phyloP scores from a whole-genome alignment of 2,113 vertebrate species.

The Lasiurus cinereus region DNA sequence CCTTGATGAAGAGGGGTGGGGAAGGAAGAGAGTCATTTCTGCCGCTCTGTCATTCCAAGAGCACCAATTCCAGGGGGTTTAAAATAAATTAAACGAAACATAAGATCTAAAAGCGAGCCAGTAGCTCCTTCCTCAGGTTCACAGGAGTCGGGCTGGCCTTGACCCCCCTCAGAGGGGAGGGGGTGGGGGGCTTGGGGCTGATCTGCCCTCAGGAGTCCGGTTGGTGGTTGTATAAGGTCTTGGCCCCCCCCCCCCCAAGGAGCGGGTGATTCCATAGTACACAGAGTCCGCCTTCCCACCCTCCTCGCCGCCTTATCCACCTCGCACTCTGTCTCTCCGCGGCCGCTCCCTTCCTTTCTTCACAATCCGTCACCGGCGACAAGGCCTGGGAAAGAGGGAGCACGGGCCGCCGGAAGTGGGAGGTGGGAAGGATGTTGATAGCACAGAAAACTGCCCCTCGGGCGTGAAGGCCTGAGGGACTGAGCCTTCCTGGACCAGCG shows the following conservation, averaged over 20 bases:
- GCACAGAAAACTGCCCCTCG: neutral
- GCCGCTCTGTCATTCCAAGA: neutral
- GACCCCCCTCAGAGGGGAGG: neutral
- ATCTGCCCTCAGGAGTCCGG: neutral
- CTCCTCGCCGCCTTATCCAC: neutral
- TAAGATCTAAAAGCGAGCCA: slow-evolving; percentile 7
- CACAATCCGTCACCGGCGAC: neutral
- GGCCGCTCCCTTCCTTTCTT: neutral
- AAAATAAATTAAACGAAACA: neutral
- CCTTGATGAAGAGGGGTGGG: neutral
- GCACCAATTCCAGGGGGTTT: neutral
- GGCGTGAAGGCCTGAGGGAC: neutral
- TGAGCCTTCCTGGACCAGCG: neutral
- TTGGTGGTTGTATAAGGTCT: neutral
- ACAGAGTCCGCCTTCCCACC: neutral
- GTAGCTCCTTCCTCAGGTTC: neutral
- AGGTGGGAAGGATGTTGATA: neutral
- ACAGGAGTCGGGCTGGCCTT: neutral
- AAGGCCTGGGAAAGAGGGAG: neutral
- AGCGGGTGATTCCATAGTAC: neutral
- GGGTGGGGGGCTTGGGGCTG: neutral
- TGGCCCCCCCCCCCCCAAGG: accelerated
- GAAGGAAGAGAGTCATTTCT: neutral
- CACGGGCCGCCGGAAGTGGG: neutral
- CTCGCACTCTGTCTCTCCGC: neutral